Evolutionary conservation across 2,113 vertebrate genomes (phyloP), one percentile per base, ranked within the genome.

Genomic region (Triplophysa dalaica): DNA sequence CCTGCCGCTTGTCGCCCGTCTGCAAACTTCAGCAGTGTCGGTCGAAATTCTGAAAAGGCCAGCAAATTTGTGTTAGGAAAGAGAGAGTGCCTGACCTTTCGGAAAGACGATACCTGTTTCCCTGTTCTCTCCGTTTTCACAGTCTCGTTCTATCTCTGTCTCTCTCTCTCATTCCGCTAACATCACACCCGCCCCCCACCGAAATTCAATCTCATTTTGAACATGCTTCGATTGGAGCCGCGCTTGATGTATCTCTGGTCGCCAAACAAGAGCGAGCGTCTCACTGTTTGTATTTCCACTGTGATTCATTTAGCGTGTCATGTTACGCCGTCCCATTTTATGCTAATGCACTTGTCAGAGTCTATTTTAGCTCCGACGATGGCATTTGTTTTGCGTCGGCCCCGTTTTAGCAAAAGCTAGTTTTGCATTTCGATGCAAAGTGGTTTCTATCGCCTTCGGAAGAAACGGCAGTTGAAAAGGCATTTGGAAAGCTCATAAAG

Each of bases 311-410:
- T 82, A 81, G 69, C 78, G 67, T 81, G 48, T 80, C 78, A 77
- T 67, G 75, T 82, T 78, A 73, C 17, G 52, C n/a, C 65, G 26
- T 80, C 58, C 66, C 77, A 73, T 80, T 86, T 84, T 75, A 78
- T 84, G 82, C 75, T 80, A 82, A 84, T 80, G 78, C 70, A 70
- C 82, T 81, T 84, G 80, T 86, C 85, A 78, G 54, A 86, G 80
- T 80, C 75, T 83, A 84, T 86, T 86, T 84, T 62, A 76, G 80
- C 58, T 82, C 70, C 29, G 64, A 81, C 61, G n/a, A 48, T 73
- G 62, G 50, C 70, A 50, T 86, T 84, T 86, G 82, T 82, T 85
- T 85, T 77, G 74, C 50, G 63, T 50, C 48, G 26, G 68, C 70
- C 77, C 50, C 73, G 72, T 84, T 84, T 84, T 70, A 73, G 78